Evolutionary conservation across 2,113 vertebrate species (phyloP), one percentile per base, ranked within the genome.

Genomic region (Myiopsitta monachus): DNA sequence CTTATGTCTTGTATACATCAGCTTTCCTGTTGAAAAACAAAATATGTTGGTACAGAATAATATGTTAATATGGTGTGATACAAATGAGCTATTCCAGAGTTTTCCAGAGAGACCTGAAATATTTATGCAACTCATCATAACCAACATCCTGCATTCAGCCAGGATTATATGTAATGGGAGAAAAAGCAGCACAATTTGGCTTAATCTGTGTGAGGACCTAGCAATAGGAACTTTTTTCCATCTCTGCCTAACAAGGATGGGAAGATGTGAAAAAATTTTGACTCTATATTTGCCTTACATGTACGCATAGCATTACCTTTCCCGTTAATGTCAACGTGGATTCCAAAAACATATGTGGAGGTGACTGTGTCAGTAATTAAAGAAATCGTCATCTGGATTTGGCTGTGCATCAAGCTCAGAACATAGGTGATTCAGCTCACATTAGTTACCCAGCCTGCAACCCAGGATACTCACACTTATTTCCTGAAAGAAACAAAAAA

Each of bases 401-500:
- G 54, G 38, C 67, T 80, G n/a, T 19, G 67, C 68, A 63, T 88
- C 77, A 62, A 77, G 93, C 93, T 93, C 68, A 88, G 68, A 90
- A 63, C 44, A 80, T 0, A 46, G 26, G 41, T 74, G 63, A 88
- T 93, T 95, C 79, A 74, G 43, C 63, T 69, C 77, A 72, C 39
- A 80, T 86, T 94, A 86, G 51, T 36, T 86, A 92, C 26, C 38
- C 63, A 95, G 67, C 38, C 75, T 59, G 57, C 36, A 83, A 83
- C 23, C 41, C 68, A 86, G 67, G 44, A 46, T 79, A 74, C 72
- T 90, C 4, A 0, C 63, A 78, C 11, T 61, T 87, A 80, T 80
- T 90, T 96, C 83, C 72, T 59, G 72, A 74, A 95, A 80, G 75
- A 86, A 94, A 69, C 19, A 80, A 77, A 92, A 93, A 86, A 81